phyloP scores from a whole-genome alignment of 37 sponge, comb jelly and placozoan genomes.

The Aplysina aerophoba region DNA sequence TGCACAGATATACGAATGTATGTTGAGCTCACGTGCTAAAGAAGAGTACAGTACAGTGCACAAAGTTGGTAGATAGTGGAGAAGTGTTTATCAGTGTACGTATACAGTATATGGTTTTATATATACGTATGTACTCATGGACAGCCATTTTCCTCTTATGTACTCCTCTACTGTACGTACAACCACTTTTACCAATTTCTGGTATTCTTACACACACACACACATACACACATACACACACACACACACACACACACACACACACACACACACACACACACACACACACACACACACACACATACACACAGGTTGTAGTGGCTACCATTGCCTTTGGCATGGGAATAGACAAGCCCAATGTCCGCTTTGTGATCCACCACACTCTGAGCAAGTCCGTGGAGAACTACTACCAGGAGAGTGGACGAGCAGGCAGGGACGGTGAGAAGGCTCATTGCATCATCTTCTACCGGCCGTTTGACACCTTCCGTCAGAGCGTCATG shows the following conservation, averaged over 20 bases:
- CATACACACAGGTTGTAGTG: not conserved
- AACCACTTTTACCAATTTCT: too few species aligned
- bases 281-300: slow-evolving; percentile 3
- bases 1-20: too few species aligned
- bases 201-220: too few species aligned
- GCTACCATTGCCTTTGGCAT: slow-evolving; percentile 91
- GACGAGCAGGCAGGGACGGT: slow-evolving; percentile 96
- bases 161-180: too few species aligned
- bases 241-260: slow-evolving; percentile 9
- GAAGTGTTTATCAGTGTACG: too few species aligned
- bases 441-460: slow-evolving; percentile 81
- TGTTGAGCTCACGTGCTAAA: too few species aligned
- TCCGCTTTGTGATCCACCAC: slow-evolving; percentile 95
- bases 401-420: slow-evolving; percentile 98
- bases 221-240: slow-evolving; percentile 14
- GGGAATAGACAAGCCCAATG: slow-evolving; percentile 93
- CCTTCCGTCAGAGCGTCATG: slow-evolving; percentile 76
- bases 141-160: too few species aligned
- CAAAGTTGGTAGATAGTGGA: too few species aligned
- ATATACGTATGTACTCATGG: too few species aligned
- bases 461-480: slow-evolving; percentile 73
- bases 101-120: too few species aligned
- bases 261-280: slow-evolving; percentile 12
- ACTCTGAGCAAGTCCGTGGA: slow-evolving; percentile 93
- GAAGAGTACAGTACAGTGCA: too few species aligned